Percentiles rank a stretch among this genome's conserved stretches.
phyloP scores from a whole-genome alignment of 2,113 vertebrate species.

The Sisor rabdophorus region DNA sequence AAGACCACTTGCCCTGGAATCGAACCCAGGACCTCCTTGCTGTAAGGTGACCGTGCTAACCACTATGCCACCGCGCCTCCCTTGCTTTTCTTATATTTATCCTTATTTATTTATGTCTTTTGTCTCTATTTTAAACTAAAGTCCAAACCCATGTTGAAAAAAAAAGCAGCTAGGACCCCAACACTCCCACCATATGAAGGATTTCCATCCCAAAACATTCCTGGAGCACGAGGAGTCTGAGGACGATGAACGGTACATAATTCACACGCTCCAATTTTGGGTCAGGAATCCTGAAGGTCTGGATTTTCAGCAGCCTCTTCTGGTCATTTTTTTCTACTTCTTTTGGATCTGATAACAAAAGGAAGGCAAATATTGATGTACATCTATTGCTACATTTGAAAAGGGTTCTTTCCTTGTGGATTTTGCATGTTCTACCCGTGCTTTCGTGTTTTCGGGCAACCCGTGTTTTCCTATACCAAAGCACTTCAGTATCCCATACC shows the following conservation, averaged over 20 bases:
- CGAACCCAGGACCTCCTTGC: no score
- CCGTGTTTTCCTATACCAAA: no score
- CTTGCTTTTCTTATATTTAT: slow-evolving; percentile 58
- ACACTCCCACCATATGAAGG: slow-evolving; percentile 49
- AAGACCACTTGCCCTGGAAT: no score
- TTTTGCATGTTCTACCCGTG: no score
- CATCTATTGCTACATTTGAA: no score
- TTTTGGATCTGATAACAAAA: slow-evolving; percentile 3
- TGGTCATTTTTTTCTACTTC: background rate
- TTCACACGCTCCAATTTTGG: slow-evolving; percentile 7
- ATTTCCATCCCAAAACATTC: slow-evolving; percentile 47
- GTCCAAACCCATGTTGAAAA: slow-evolving; percentile 46
- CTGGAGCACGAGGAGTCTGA: slow-evolving; percentile 51
- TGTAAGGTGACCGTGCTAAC: no score
- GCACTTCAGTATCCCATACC: no score
- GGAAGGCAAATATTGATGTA: background rate
- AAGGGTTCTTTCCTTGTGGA: no score
- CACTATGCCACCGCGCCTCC: no score
- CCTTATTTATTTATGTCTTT: slow-evolving; percentile 22
- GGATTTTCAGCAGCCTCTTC: slow-evolving; percentile 30
- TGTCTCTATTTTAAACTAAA: slow-evolving; percentile 61
- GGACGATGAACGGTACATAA: slow-evolving; percentile 27
- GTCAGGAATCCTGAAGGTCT: slow-evolving; percentile 26
- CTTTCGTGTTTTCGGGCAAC: no score
- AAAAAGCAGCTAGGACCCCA: slow-evolving; percentile 43